Evolutionary conservation across 1,140 invertebrate genomes (phyloP).

Genomic region (Leptoteleia sp.): DNA sequence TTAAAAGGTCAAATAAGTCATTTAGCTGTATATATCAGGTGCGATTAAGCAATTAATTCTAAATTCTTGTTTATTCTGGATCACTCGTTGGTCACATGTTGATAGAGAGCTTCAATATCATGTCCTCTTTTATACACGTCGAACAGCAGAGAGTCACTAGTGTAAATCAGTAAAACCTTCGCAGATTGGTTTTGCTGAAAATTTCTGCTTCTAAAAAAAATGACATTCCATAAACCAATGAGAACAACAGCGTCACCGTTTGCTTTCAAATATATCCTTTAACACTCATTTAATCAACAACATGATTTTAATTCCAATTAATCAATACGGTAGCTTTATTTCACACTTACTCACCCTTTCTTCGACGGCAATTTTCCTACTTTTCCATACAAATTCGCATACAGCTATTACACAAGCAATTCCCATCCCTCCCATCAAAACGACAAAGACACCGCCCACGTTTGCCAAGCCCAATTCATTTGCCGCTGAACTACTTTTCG

Average conservation of each 20-base stretch:
- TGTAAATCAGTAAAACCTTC: slow-evolving; percentile 80
- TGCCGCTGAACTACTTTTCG: slow-evolving; percentile 91
- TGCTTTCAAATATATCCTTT: too few species aligned
- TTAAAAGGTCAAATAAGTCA: slow-evolving; percentile 71
- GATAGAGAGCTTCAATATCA: slow-evolving; percentile 72
- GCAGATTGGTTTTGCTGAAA: slow-evolving; percentile 79
- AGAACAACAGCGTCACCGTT: too few species aligned
- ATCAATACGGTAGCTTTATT: too few species aligned
- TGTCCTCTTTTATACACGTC: slow-evolving; percentile 52
- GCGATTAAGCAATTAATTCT: slow-evolving; percentile 39
- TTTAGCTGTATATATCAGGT: slow-evolving; percentile 39
- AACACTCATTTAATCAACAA: too few species aligned
- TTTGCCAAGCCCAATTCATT: slow-evolving; percentile 94
- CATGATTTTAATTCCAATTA: too few species aligned
- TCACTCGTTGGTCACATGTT: slow-evolving; percentile 67
- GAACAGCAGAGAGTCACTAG: slow-evolving; percentile 54
- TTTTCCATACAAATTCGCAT: slow-evolving; percentile 96
- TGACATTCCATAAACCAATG: slow-evolving; percentile 12
- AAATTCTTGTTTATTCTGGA: slow-evolving; percentile 26
- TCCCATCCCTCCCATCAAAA: slow-evolving; percentile 94
- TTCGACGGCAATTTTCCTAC: slow-evolving; percentile 93
- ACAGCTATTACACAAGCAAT: slow-evolving; percentile 93
- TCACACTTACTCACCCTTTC: slow-evolving; percentile 87
- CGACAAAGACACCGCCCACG: slow-evolving; percentile 97
- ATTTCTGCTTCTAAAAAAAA: slow-evolving; percentile 79